Percentiles rank a stretch among this genome's conserved stretches.
Conservation (phyloP, 2,888 invertebrate species). For the Andricus curvator region DNA sequence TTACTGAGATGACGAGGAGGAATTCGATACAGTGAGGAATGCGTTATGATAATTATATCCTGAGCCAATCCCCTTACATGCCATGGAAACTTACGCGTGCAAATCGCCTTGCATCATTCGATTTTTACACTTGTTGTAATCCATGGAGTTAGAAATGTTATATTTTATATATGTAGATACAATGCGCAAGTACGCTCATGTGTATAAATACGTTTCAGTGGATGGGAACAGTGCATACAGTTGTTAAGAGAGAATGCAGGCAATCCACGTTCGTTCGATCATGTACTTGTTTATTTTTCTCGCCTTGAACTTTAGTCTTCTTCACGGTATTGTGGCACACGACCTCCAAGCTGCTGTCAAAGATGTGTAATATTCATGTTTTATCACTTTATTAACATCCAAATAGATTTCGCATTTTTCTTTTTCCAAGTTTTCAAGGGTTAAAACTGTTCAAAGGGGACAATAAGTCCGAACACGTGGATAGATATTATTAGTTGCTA, state of each 20-base stretch:
- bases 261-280: constrained; percentile 24
- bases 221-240: not conserved
- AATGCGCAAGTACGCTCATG: not conserved
- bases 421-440: not conserved
- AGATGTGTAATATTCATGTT: constrained; percentile 29
- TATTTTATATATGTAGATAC: not conserved
- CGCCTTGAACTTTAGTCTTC: constrained; percentile 39
- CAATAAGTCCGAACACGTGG: not conserved
- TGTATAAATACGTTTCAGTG: constrained; percentile 6
- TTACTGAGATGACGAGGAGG: not conserved
- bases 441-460: not conserved
- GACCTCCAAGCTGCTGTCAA: constrained; percentile 41
- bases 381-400: constrained; percentile 27
- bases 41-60: constrained; percentile 39
- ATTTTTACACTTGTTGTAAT: constrained; percentile 5
- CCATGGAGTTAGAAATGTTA: not conserved
- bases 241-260: constrained; percentile 9
- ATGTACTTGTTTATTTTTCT: constrained; percentile 39
- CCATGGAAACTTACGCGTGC: constrained; percentile 26
- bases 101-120: constrained; percentile 31
- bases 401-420: not conserved
- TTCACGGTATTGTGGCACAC: constrained; percentile 27
- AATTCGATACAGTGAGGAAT: constrained; percentile 12
- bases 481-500: not conserved
- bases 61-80: constrained; percentile 31